Percentiles rank a stretch among this genome's conserved stretches.
Evolutionary conservation across 2,113 vertebrate genomes (phyloP).

Genomic region (Brienomyrus brachyistius): DNA sequence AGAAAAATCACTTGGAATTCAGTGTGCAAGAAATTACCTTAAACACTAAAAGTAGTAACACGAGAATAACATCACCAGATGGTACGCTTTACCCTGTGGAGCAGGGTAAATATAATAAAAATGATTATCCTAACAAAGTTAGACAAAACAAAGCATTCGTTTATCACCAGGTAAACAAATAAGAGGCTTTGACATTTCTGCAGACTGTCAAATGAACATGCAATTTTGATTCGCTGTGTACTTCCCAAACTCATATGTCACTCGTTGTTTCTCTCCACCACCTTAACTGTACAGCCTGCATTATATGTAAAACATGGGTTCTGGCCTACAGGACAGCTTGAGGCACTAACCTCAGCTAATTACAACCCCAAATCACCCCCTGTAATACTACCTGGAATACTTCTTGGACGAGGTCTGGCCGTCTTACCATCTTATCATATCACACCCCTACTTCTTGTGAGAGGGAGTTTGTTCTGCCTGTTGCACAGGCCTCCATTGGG

Average conservation of each 20-base stretch:
- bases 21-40: neutral
- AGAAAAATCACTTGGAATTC: neutral
- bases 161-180: conserved; percentile 3
- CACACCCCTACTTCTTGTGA: neutral
- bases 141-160: neutral
- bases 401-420: neutral
- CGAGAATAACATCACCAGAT: neutral
- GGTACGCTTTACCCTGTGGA: neutral
- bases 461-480: neutral
- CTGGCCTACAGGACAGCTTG: neutral
- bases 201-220: neutral
- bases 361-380: neutral
- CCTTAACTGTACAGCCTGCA: neutral
- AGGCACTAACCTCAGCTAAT: neutral
- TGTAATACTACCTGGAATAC: neutral
- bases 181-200: neutral
- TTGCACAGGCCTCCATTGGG: neutral
- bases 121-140: neutral
- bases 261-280: neutral
- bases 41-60: neutral
- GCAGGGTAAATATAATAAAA: neutral
- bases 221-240: neutral
- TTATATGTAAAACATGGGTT: neutral
- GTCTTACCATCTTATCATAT: neutral
- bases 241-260: neutral